Conservation (phyloP, 2,797 vertebrate genomes). For the Acipenser transmontanus region DNA sequence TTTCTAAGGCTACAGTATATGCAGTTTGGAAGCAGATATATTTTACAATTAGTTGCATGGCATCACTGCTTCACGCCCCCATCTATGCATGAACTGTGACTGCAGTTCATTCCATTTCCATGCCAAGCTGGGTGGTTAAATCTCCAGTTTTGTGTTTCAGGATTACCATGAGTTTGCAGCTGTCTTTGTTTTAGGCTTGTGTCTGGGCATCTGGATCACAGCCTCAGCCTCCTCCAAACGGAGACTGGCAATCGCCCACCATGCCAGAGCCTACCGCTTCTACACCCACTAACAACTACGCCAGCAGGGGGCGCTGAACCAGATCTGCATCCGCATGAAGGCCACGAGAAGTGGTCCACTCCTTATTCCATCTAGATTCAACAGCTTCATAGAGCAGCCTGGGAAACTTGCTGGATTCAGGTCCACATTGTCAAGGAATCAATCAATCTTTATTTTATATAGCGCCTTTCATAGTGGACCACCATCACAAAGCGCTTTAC, state of each 20-base stretch:
- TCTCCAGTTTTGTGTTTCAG: neutral
- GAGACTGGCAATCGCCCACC: slow-evolving; percentile 13
- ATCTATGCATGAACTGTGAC: too few relatives aligned
- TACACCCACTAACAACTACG: slow-evolving; percentile 13
- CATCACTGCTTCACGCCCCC: too few relatives aligned
- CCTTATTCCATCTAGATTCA: too few relatives aligned
- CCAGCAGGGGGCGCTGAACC: slow-evolving; percentile 15
- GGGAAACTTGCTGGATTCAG: too few relatives aligned
- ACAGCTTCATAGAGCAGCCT: too few relatives aligned
- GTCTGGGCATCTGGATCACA: neutral
- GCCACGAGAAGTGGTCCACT: slow-evolving; percentile 10
- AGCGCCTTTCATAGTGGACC: too few relatives aligned
- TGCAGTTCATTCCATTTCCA: neutral
- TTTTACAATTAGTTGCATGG: too few relatives aligned
- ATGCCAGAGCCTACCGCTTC: slow-evolving; percentile 11
- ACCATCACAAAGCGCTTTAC: too few relatives aligned
- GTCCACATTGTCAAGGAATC: too few relatives aligned
- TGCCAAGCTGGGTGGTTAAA: neutral
- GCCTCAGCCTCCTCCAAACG: slow-evolving; percentile 1
- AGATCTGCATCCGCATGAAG: slow-evolving; percentile 16
- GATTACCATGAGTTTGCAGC: slow-evolving; percentile 6
- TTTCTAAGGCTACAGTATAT: too few relatives aligned
- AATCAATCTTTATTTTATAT: too few relatives aligned
- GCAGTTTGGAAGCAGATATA: too few relatives aligned
- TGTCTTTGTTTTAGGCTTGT: slow-evolving; percentile 10